Evolutionary conservation across 2,797 vertebrate species (phyloP), one percentile per base, ranked within the genome.

Genomic region (Premnoplex brunnescens): DNA sequence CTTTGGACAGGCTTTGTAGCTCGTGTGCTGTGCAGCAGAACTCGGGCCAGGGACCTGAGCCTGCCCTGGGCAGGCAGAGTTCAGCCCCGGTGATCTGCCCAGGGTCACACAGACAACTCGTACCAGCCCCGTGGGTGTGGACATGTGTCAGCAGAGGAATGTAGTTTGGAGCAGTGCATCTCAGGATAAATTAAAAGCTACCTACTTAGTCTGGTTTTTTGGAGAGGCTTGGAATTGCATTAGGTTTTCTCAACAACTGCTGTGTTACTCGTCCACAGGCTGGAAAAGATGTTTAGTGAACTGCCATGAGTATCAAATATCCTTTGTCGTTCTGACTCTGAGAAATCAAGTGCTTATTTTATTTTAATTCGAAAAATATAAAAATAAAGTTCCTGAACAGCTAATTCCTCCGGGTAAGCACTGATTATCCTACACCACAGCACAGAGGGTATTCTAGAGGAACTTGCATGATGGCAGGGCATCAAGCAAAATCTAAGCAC

Each of bases 401-500:
- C 78, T 56, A 41, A 56, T 85, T 88, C 52, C 26, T 79, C 63
- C 62, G 58, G 67, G 32, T 82, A 54, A 69, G 54, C 64, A 32
- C 26, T 93, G 79, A 58, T 76, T 89, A 81, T 83, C 89, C 24
- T 34, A 34, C 21, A 36, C 26, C 18, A 22, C 34, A 60, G 66
- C 36, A 79, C 54, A 39, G 75, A 73, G 77, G 83, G 67, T 92
- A 66, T 88, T 76, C 69, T 67, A 56, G 76, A 59, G 76, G 68
- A 90, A 74, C 44, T 60, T 76, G 37, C 49, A 72, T 27, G 71
- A 88, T 74, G 80, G 88, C 91, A 94, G 91, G 92, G 89, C 78
- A 88, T 94, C 91, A 88, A 62, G 83, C 66, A 82, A 67, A 72
- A 87, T 67, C 67, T 54, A 64, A 79, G 85, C 76, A 84, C 94